phyloP scores from a whole-genome alignment of 35 echinoderm and acorn worm genomes.

The Stichopus chloronotus region DNA sequence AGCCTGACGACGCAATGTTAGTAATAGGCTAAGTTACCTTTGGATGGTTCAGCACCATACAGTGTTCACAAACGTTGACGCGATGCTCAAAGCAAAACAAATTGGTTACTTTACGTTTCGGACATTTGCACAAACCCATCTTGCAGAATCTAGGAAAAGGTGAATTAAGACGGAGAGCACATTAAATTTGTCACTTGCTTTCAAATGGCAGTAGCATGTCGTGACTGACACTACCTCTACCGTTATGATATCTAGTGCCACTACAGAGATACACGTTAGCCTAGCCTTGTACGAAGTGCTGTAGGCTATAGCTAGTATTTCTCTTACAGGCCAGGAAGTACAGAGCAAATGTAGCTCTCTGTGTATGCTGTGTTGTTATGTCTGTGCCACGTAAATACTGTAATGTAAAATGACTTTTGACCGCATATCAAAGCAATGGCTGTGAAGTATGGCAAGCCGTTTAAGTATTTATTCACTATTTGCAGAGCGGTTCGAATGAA shows the following conservation, averaged over 20 bases:
- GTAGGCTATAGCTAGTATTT: no score
- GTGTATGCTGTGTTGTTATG: neutral
- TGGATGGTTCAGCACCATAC: conserved; percentile 96
- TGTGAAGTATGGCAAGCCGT: no score
- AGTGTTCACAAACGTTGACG: conserved; percentile 98
- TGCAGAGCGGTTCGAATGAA: no score
- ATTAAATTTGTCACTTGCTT: no score
- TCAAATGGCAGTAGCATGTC: no score
- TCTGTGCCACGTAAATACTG: conserved; percentile 3
- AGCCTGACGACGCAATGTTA: neutral
- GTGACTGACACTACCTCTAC: no score
- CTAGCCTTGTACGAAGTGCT: no score
- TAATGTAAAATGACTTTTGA: neutral
- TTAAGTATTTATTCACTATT: no score
- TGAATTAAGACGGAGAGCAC: no score
- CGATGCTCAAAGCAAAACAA: conserved; percentile 99
- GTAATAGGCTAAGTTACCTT: conserved; percentile 65
- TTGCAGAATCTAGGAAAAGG: neutral
- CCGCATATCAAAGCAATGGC: neutral
- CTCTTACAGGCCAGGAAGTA: neutral
- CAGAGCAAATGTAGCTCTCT: no score
- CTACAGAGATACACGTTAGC: no score
- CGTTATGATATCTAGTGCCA: no score
- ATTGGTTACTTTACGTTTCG: conserved; percentile 95
- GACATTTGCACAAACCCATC: conserved; percentile 96